Percentiles rank a stretch among this genome's conserved stretches.
Evolutionary conservation across 1,140 invertebrate genomes (phyloP).

Genomic region (Wiebesia pumilae): DNA sequence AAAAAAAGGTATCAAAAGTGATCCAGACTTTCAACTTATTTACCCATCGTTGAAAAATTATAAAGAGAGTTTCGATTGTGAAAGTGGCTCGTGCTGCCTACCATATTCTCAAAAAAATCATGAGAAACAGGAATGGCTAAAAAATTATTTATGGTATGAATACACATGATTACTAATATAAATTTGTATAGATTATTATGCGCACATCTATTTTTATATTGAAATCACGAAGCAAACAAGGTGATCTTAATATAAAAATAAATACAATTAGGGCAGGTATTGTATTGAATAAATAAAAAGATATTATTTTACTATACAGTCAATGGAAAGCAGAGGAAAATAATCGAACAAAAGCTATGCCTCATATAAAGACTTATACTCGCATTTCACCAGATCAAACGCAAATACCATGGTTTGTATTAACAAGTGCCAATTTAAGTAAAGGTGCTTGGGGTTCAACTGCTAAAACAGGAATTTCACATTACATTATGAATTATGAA

Average conservation of each 20-base stretch:
- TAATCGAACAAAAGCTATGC: constrained; percentile 86
- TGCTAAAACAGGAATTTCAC: constrained; percentile 76
- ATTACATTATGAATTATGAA: constrained; percentile 92
- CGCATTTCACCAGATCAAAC: constrained; percentile 82
- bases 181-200: neutral
- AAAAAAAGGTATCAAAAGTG: constrained; percentile 63
- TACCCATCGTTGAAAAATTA: constrained; percentile 90
- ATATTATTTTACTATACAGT: constrained; percentile 74
- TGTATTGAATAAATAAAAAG: neutral
- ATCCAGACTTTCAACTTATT: constrained; percentile 75
- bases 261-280: neutral
- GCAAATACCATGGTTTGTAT: constrained; percentile 85
- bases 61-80: constrained; percentile 86
- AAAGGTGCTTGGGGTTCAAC: constrained; percentile 94
- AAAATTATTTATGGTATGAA: constrained; percentile 85
- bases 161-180: no score
- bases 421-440: constrained; percentile 95
- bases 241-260: neutral
- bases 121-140: constrained; percentile 91
- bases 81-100: constrained; percentile 89
- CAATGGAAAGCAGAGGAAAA: constrained; percentile 87
- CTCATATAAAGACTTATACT: constrained; percentile 95
- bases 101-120: constrained; percentile 88
- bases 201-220: no score
- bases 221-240: no score